Evolutionary conservation across 2,888 invertebrate species (phyloP).

Genomic region (Polyploca ridens): DNA sequence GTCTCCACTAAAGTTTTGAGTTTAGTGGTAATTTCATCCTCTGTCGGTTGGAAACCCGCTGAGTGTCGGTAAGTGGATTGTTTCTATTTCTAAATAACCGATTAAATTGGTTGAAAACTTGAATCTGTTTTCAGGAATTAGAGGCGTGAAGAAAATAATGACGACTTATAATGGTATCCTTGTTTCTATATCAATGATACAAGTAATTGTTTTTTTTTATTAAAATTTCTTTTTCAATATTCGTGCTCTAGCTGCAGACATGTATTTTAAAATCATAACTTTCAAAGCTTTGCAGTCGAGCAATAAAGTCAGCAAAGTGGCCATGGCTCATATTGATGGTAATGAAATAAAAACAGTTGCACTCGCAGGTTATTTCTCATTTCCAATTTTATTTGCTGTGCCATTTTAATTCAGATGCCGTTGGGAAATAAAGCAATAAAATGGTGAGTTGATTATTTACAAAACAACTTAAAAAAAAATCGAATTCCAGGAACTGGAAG

Average conservation of each 20-base stretch:
- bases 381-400: background rate
- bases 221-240: background rate
- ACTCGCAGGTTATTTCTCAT: background rate
- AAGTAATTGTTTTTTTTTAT: too few relatives aligned
- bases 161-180: too few relatives aligned
- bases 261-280: background rate
- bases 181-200: too few relatives aligned
- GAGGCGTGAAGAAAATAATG: background rate
- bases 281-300: background rate
- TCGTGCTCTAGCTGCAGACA: background rate
- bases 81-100: background rate
- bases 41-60: background rate
- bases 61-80: background rate
- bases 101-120: background rate
- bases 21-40: background rate
- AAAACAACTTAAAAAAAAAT: too few relatives aligned
- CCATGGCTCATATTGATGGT: background rate
- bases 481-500: too few relatives aligned
- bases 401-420: background rate
- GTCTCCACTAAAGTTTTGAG: background rate
- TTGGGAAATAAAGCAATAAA: background rate
- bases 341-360: slow-evolving; percentile 2
- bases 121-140: background rate
- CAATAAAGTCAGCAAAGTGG: background rate
- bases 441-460: background rate